Percentiles rank a stretch among this genome's conserved stretches.
These are phyloP conservation scores for Motacilla alba DNA, from an alignment of 2,113 vertebrate species.

Conservation along the genomic window DNA sequence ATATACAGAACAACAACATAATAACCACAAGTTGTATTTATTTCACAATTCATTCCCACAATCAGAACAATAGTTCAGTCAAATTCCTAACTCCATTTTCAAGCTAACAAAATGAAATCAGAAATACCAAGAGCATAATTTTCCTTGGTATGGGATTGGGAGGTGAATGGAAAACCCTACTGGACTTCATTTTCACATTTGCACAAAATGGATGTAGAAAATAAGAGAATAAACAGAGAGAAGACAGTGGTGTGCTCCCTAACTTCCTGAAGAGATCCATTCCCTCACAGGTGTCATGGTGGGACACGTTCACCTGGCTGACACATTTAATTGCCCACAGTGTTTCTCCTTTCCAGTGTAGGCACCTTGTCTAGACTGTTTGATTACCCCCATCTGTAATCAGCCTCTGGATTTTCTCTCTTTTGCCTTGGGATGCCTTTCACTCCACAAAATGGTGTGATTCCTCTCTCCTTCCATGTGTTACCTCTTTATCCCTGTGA, in stretches of 20 bases:
- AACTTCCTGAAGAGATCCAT: not conserved
- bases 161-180: not conserved
- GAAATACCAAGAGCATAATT: not conserved
- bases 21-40: not conserved
- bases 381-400: not conserved
- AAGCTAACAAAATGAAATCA: not conserved
- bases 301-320: not conserved
- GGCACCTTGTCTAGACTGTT: not conserved
- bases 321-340: not conserved
- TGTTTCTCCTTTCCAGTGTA: not conserved
- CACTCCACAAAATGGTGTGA: not conserved
- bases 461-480: not conserved
- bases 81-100: not conserved
- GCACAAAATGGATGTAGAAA: not conserved
- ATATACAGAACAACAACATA: slow-evolving; percentile 28
- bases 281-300: not conserved
- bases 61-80: not conserved
- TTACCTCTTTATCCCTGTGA: not conserved
- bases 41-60: not conserved
- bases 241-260: not conserved
- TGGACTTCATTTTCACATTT: not conserved
- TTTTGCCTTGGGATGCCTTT: not conserved
- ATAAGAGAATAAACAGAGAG: not conserved
- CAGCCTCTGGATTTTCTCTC: not conserved
- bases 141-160: rapidly evolving